phyloP scores from a whole-genome alignment of 2,797 vertebrate genomes.

The Gephyroberyx darwinii region DNA sequence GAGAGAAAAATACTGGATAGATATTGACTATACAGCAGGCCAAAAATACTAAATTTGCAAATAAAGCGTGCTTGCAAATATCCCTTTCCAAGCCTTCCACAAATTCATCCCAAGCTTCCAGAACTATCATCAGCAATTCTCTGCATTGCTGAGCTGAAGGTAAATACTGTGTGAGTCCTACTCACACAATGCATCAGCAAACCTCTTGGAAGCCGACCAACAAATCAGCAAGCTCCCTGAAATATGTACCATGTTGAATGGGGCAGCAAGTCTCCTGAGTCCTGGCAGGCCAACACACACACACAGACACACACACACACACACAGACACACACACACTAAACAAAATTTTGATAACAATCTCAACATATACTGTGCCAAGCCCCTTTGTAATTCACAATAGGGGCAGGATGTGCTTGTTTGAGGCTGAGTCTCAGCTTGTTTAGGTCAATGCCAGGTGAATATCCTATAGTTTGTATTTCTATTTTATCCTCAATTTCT shows the following conservation, averaged over 20 bases:
- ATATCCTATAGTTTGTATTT: conserved; percentile 40
- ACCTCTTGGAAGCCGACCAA: conserved; percentile 29
- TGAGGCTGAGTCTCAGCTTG: conserved; percentile 61
- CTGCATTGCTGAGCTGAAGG: conserved; percentile 16
- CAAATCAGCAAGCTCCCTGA: conserved; percentile 41
- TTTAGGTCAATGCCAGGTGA: conserved; percentile 30
- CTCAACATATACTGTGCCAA: conserved; percentile 56
- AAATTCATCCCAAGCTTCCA: conserved; percentile 32
- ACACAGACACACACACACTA: conserved; percentile 18
- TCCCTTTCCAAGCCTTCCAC: conserved; percentile 1
- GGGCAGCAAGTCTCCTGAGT: conserved; percentile 40
- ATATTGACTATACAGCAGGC: neutral
- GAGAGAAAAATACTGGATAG: too few species aligned
- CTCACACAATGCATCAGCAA: conserved; percentile 43
- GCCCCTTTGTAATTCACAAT: conserved; percentile 51
- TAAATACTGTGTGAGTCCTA: conserved; percentile 37
- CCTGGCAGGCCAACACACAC: conserved; percentile 41
- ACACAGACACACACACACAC: conserved; percentile 29
- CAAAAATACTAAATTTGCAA: neutral
- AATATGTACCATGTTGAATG: conserved; percentile 27
- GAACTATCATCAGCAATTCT: conserved; percentile 32
- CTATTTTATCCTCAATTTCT: neutral
- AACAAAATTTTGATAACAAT: conserved; percentile 62
- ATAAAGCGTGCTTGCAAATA: conserved; percentile 13
- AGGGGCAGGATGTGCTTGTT: conserved; percentile 49